Percentiles rank a stretch among this genome's conserved stretches.
phyloP scores from a whole-genome alignment of 2,888 invertebrate species.

The Escarpia spicata region DNA sequence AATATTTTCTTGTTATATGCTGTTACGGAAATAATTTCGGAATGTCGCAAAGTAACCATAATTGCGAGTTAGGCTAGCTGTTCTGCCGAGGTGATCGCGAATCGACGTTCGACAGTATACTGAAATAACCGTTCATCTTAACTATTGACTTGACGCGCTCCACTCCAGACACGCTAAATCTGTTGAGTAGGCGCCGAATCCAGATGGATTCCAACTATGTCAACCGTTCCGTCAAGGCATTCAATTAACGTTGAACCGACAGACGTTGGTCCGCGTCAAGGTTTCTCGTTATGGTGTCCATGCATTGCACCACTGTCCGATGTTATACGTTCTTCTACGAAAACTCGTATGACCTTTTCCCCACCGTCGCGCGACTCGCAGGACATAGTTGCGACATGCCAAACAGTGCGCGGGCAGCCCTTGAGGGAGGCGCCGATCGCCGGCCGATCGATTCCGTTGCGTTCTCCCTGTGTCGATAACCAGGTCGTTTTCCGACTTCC shows the following conservation, averaged over 20 bases:
- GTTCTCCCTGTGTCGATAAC: neutral
- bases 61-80: too few relatives aligned
- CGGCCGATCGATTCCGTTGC: neutral
- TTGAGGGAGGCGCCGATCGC: neutral
- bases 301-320: neutral
- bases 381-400: neutral
- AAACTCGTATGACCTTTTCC: neutral
- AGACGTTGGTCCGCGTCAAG: neutral
- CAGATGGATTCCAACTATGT: neutral
- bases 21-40: too few relatives aligned
- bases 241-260: neutral
- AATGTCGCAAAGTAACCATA: too few relatives aligned
- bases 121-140: neutral
- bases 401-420: neutral
- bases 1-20: too few relatives aligned
- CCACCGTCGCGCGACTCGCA: neutral
- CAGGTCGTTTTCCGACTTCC: neutral
- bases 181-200: neutral
- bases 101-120: neutral
- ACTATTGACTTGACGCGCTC: neutral
- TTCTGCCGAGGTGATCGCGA: neutral
- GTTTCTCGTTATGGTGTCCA: slow-evolving; percentile 1
- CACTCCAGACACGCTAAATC: neutral
- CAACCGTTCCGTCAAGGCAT: neutral
- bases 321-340: neutral